These are phyloP conservation scores for Siniperca knerii DNA, from an alignment of 2,113 vertebrate species.

Conservation along the genomic window DNA sequence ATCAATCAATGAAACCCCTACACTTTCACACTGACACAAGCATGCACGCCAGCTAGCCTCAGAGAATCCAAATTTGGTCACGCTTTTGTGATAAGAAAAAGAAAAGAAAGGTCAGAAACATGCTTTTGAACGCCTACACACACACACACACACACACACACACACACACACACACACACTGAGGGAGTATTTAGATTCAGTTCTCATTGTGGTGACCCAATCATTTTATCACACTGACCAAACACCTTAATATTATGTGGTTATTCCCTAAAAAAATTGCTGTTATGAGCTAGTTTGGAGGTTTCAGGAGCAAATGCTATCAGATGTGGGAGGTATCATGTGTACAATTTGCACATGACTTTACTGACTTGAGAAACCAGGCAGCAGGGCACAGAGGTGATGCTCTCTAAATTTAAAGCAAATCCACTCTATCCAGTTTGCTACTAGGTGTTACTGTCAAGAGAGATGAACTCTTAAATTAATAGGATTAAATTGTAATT, in stretches of 20 bases:
- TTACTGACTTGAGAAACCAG: neutral
- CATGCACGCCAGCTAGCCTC: neutral
- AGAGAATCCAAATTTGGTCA: neutral
- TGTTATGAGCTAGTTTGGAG: neutral
- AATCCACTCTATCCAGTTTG: neutral
- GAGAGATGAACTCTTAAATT: neutral
- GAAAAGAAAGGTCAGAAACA: neutral
- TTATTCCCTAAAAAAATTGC: neutral
- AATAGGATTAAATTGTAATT: conserved; percentile 18
- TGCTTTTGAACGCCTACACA: neutral
- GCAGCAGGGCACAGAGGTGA: neutral
- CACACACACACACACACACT: neutral
- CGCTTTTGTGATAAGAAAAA: neutral
- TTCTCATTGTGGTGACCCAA: neutral
- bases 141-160: neutral
- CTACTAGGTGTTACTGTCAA: neutral
- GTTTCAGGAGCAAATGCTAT: neutral
- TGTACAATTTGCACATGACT: neutral
- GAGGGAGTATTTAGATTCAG: neutral
- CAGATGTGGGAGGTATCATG: neutral
- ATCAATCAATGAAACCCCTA: neutral
- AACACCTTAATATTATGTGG: neutral
- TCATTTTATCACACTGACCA: neutral
- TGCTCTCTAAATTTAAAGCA: neutral
- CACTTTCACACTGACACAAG: neutral